Evolutionary conservation across 2,888 invertebrate genomes (phyloP).

Genomic region (Latrodectus hesperus): DNA sequence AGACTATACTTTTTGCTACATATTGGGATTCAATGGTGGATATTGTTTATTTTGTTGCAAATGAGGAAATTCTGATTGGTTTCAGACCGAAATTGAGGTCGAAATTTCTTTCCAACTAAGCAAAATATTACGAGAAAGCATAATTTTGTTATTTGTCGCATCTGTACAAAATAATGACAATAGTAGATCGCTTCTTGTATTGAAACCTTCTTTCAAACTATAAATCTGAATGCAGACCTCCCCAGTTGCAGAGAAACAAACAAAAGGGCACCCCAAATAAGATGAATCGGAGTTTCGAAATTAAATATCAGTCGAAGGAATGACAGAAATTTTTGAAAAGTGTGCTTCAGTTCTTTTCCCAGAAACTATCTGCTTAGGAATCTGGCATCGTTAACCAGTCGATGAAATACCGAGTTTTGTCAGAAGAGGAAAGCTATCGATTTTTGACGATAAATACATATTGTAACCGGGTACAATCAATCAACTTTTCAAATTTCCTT

Average conservation of each 20-base stretch:
- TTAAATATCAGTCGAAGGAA: constrained; percentile 65
- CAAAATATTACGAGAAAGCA: too few relatives aligned
- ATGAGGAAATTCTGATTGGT: too few relatives aligned
- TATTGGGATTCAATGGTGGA: too few relatives aligned
- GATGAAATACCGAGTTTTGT: constrained; percentile 62
- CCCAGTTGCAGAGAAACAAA: constrained; percentile 37
- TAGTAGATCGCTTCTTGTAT: too few relatives aligned
- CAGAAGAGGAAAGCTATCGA: constrained; percentile 62
- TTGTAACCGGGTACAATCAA: constrained; percentile 68
- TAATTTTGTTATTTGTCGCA: too few relatives aligned
- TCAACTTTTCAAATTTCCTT: constrained; percentile 69
- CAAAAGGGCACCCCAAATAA: constrained; percentile 50
- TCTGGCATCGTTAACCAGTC: constrained; percentile 69
- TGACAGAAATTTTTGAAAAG: constrained; percentile 68
- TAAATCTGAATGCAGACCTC: constrained; percentile 9
- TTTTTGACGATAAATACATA: constrained; percentile 69
- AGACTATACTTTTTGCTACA: too few relatives aligned
- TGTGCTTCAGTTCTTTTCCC: constrained; percentile 34
- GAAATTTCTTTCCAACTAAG: too few relatives aligned
- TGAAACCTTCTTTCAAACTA: background rate
- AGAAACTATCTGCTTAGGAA: constrained; percentile 68
- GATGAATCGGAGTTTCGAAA: constrained; percentile 57
- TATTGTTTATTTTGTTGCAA: too few relatives aligned
- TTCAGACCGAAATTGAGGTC: too few relatives aligned
- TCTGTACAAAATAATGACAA: too few relatives aligned